phyloP scores from a whole-genome alignment of 2,888 invertebrate species.

The Micropterix aruncella region DNA sequence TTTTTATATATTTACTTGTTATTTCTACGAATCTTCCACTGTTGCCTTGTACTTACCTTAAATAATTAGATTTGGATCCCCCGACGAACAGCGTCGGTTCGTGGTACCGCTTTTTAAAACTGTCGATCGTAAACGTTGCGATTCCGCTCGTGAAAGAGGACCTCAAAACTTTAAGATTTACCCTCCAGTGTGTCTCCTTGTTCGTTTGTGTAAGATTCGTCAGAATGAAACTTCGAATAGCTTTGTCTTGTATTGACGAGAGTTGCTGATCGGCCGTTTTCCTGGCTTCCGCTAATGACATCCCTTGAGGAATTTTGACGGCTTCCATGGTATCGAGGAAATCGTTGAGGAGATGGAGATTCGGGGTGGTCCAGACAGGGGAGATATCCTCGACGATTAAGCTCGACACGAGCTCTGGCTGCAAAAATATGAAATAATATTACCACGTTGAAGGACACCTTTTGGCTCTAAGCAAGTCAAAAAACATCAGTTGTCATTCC shows the following conservation, averaged over 20 bases:
- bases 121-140: slow-evolving; percentile 45
- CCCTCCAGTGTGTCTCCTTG: slow-evolving; percentile 57
- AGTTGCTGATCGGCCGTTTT: slow-evolving; percentile 25
- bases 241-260: background rate
- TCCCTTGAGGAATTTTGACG: slow-evolving; percentile 42
- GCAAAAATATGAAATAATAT: too few relatives aligned
- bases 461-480: too few relatives aligned
- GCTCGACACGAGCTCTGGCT: slow-evolving; percentile 48
- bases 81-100: slow-evolving; percentile 75
- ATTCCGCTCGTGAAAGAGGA: slow-evolving; percentile 50
- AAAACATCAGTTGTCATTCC: too few relatives aligned
- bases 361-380: slow-evolving; percentile 47
- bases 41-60: slow-evolving; percentile 38
- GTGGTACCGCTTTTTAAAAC: slow-evolving; percentile 34
- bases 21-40: slow-evolving; percentile 6
- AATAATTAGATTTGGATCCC: slow-evolving; percentile 70
- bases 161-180: slow-evolving; percentile 62
- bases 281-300: slow-evolving; percentile 56
- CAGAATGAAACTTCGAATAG: slow-evolving; percentile 63
- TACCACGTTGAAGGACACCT: too few relatives aligned
- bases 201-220: slow-evolving; percentile 67
- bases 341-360: slow-evolving; percentile 43
- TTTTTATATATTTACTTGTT: too few relatives aligned
- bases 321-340: slow-evolving; percentile 53
- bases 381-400: slow-evolving; percentile 60